Conservation (phyloP, 92 coral and sea anemone species). For the Galaxea fascicularis region DNA sequence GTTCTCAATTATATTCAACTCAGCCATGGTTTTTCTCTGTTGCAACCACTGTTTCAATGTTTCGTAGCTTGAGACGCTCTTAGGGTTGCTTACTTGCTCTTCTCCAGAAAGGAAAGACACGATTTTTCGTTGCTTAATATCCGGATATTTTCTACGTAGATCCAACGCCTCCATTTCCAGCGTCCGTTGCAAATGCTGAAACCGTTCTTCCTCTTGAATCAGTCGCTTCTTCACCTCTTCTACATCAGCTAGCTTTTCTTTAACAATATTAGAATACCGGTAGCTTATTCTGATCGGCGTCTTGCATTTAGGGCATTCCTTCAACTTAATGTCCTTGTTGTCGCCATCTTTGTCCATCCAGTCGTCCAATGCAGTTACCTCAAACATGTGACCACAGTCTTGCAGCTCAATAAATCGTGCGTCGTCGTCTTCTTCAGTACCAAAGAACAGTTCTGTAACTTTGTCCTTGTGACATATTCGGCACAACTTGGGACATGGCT, state of each 20-base stretch:
- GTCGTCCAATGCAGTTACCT: conserved; percentile 76
- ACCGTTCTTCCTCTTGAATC: conserved; percentile 50
- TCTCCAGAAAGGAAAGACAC: not conserved
- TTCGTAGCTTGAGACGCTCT: conserved; percentile 15
- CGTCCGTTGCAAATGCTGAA: conserved; percentile 5
- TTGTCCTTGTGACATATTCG: conserved; percentile 73
- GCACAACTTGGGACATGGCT: conserved; percentile 88
- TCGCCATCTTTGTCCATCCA: conserved; percentile 73
- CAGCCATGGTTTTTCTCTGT: conserved; percentile 66
- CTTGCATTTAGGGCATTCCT: conserved; percentile 83
- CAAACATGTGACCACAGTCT: conserved; percentile 88
- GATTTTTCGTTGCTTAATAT: conserved; percentile 4
- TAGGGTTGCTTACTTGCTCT: not conserved
- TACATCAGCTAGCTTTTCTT: conserved; percentile 68
- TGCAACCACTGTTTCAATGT: conserved; percentile 42
- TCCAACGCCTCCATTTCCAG: conserved; percentile 2
- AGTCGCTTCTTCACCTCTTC: conserved; percentile 71
- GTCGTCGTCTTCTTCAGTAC: conserved; percentile 72
- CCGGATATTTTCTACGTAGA: conserved; percentile 36
- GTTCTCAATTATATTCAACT: conserved; percentile 68
- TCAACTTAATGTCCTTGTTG: conserved; percentile 59
- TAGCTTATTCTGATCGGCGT: conserved; percentile 81
- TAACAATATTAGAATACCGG: conserved; percentile 87
- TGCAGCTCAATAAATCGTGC: conserved; percentile 84
- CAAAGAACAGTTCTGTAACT: conserved; percentile 83